Evolutionary conservation across 1,140 invertebrate species (phyloP), one percentile per base, ranked within the genome.

Genomic region (Physella acuta): DNA sequence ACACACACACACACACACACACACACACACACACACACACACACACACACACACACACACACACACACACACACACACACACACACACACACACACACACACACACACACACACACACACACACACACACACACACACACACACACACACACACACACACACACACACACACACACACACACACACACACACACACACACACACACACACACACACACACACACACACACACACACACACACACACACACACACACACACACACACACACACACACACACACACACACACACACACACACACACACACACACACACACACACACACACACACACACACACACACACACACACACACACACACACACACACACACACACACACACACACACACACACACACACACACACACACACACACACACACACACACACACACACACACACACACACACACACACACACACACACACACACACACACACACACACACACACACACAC

Each of bases 371-470:
- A 16, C 8, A 56, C 11, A 16, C 53, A n/a, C 11, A 11, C 53
- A 56, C 14, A 56, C 11, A 56, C 14, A 56, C 14, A 56, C 14
- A 8, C 14, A 56, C 16, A 28, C 14, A 8, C 26, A 56, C 11
- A 28, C 28, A 28, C 8, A 28, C 28, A n/a, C 14, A 56, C 14
- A 56, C 14, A 56, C 26, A 56, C 14, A 56, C 53, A 56, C 14
- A 14, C 14, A 56, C 53, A 16, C 14, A 14, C 14, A 56, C 53
- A 56, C 53, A 56, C 53, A 56, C 53, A 56, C 14, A 56, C 53
- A 56, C 14, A 56, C 53, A 56, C 14, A 56, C 53, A 56, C 8
- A 26, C 53, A 56, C 26, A 56, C 16, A 56, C 14, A 28, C 53
- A 56, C 11, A 14, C 11, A 28, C 53, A 16, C 11, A 56, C 8